Conservation (phyloP, 2,888 invertebrate species). For the Linnaemya vulpina region DNA sequence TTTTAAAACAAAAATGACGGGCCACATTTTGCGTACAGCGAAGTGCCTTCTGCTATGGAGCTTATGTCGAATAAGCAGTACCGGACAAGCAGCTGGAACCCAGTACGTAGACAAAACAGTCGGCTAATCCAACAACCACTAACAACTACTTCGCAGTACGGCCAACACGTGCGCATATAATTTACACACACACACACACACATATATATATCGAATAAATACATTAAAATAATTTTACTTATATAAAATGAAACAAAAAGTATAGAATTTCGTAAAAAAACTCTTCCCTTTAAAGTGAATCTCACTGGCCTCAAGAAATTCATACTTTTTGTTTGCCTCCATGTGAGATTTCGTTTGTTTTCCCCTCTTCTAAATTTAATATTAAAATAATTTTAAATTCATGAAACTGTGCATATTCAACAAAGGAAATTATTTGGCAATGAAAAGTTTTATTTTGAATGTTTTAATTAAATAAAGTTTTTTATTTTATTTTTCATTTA, state of each 20-base stretch:
- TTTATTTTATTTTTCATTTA: slow-evolving; percentile 66
- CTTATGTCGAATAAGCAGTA: too few species aligned
- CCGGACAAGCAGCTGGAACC: too few species aligned
- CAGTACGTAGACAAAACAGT: too few species aligned
- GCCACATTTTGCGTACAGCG: too few species aligned
- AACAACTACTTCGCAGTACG: too few species aligned
- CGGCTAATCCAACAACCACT: too few species aligned
- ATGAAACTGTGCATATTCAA: not conserved
- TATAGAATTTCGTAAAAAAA: slow-evolving; percentile 2
- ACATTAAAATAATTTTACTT: not conserved
- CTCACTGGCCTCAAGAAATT: slow-evolving; percentile 13
- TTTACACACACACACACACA: too few species aligned
- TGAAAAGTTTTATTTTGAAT: slow-evolving; percentile 53
- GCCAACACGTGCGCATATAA: too few species aligned
- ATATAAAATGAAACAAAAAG: not conserved
- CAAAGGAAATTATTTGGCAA: slow-evolving; percentile 49
- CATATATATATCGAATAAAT: too few species aligned
- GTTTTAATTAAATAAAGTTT: slow-evolving; percentile 67
- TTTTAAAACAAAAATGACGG: too few species aligned
- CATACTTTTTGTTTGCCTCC: not conserved
- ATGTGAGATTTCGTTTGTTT: not conserved
- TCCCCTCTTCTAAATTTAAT: not conserved
- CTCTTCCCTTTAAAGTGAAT: slow-evolving; percentile 2
- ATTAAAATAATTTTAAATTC: slow-evolving; percentile 21
- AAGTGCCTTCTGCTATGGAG: too few species aligned